Evolutionary conservation across 2,113 vertebrate species (phyloP).

Genomic region (Meleagris gallopavo): DNA sequence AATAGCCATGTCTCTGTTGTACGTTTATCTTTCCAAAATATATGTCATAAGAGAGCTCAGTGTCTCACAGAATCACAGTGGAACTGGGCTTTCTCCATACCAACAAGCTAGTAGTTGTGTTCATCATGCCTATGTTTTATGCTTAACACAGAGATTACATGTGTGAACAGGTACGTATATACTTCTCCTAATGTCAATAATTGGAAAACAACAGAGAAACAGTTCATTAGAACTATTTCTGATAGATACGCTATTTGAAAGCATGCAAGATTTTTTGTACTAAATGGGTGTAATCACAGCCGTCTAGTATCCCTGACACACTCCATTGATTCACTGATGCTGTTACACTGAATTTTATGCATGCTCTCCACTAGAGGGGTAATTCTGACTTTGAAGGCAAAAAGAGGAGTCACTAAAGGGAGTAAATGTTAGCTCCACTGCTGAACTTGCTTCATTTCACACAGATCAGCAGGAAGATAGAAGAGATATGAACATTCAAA

Average conservation of each 20-base stretch:
- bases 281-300: background rate
- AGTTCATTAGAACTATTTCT: background rate
- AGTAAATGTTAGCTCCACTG: background rate
- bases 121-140: background rate
- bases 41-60: background rate
- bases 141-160: background rate
- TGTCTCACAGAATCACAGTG: background rate
- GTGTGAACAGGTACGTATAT: background rate
- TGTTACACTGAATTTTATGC: background rate
- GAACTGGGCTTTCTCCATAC: background rate
- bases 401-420: background rate
- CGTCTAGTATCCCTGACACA: background rate
- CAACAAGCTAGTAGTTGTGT: background rate
- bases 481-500: background rate
- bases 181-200: background rate
- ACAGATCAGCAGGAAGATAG: background rate
- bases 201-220: background rate
- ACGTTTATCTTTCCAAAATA: background rate
- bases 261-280: background rate
- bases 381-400: background rate
- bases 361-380: background rate
- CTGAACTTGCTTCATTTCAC: background rate
- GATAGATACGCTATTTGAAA: background rate
- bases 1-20: background rate
- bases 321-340: background rate